These are phyloP conservation scores for Sebastes umbrosus DNA, from an alignment of 2,797 vertebrate genomes.

Conservation along the genomic window DNA sequence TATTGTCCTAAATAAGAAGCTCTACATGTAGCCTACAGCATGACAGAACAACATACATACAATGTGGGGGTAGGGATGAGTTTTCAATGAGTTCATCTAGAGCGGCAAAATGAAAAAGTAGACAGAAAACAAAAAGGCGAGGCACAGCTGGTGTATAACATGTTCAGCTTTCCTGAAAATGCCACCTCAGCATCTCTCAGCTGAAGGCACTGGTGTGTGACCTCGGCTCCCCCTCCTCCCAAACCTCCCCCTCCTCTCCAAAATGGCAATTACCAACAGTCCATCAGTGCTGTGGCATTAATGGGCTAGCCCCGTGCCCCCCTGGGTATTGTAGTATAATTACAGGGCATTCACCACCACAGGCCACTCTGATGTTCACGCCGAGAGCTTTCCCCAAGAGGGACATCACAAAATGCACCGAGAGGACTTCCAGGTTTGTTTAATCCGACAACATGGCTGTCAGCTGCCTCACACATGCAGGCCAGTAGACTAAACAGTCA, in stretches of 20 bases:
- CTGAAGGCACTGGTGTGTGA: slow-evolving; percentile 34
- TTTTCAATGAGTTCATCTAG: neutral
- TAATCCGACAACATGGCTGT: neutral
- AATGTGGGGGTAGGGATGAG: neutral
- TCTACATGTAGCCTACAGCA: too few species aligned
- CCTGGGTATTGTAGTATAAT: slow-evolving; percentile 71
- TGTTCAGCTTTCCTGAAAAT: slow-evolving; percentile 17
- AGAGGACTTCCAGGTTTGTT: slow-evolving; percentile 19
- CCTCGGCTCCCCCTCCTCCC: slow-evolving; percentile 22
- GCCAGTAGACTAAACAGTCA: neutral
- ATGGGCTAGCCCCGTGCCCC: slow-evolving; percentile 38
- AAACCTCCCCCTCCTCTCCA: slow-evolving; percentile 30
- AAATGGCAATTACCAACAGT: slow-evolving; percentile 63
- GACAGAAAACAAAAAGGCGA: neutral
- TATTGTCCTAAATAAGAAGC: neutral
- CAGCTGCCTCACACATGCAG: neutral
- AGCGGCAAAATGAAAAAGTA: neutral
- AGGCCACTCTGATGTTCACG: slow-evolving; percentile 46
- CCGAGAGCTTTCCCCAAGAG: slow-evolving; percentile 35
- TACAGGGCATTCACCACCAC: slow-evolving; percentile 57
- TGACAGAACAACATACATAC: neutral
- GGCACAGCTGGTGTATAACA: neutral
- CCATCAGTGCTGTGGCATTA: slow-evolving; percentile 67
- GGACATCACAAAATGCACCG: neutral
- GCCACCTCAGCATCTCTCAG: slow-evolving; percentile 43